Conservation (phyloP, 1,140 invertebrate species). For the Sycophaga agraensis region DNA sequence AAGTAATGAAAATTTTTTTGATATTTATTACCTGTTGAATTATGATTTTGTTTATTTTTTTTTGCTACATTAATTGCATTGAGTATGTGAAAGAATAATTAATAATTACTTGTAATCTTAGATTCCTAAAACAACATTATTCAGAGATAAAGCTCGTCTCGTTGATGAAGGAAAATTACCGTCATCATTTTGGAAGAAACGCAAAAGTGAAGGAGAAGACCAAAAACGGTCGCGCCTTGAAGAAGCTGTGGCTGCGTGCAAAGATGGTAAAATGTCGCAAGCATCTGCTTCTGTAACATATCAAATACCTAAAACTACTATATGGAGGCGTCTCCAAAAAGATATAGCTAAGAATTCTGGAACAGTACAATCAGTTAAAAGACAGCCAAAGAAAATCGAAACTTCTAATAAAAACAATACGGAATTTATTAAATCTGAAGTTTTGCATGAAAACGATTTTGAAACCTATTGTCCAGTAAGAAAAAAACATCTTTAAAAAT, state of each 20-base stretch:
- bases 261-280: slow-evolving; percentile 62
- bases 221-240: slow-evolving; percentile 57
- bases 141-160: slow-evolving; percentile 61
- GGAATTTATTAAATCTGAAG: slow-evolving; percentile 33
- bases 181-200: slow-evolving; percentile 54
- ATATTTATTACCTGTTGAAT: not conserved
- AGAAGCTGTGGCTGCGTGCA: slow-evolving; percentile 61
- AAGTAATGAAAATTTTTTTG: slow-evolving; percentile 38
- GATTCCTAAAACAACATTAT: slow-evolving; percentile 65
- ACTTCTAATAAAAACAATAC: not conserved
- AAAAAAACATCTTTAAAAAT: not conserved
- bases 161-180: slow-evolving; percentile 61
- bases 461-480: slow-evolving; percentile 34
- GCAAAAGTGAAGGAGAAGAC: slow-evolving; percentile 56
- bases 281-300: slow-evolving; percentile 61
- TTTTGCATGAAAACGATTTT: slow-evolving; percentile 34
- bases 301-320: slow-evolving; percentile 64
- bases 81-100: not conserved
- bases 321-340: slow-evolving; percentile 62
- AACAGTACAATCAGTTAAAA: not conserved
- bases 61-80: not conserved
- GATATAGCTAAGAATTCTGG: slow-evolving; percentile 36
- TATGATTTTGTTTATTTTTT: not conserved
- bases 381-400: slow-evolving; percentile 10
- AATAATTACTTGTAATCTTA: slow-evolving; percentile 31